Evolutionary conservation across 2,113 vertebrate genomes (phyloP), one percentile per base, ranked within the genome.

Genomic region (Holacanthus passer): DNA sequence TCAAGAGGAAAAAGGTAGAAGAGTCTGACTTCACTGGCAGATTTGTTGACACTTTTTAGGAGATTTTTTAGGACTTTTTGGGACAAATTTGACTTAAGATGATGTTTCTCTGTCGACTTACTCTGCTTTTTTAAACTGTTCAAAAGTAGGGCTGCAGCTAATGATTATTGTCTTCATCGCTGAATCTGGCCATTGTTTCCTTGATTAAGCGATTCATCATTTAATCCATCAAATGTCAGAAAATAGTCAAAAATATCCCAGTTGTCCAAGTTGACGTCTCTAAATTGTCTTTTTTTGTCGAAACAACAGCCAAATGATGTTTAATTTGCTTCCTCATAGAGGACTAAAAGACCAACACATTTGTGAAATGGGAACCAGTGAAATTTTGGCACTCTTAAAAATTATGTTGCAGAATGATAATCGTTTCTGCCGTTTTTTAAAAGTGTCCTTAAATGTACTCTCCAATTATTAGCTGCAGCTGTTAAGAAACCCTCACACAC

Each of bases 381-480:
- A 27, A 16, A 10, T n/a, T 24, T 24, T 24, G 50, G 50, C 10
- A 52, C 16, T n/a, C n/a, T n/a, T n/a, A n/a, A n/a, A n/a, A n/a
- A n/a, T n/a, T n/a, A n/a, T n/a, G n/a, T n/a, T n/a, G n/a, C n/a
- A n/a, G n/a, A n/a, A n/a, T n/a, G n/a, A 37, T 37, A 5, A 37
- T 37, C 35, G 20, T 39, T 73, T 65, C 11, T 27, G 48, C 10
- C 29, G 8, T 50, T 68, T 59, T 63, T 52, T 63, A 19, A 45
- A 76, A 41, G 37, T 66, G 35, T 29, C 48, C 20, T 56, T 32
- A 6, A 67, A 67, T 47, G 13, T 32, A 17, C 7, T 9, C 41
- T 72, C 24, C 8, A n/a, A 27, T 60, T 32, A 24, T 73, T 22
- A 63, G 17, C 31, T 39, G 43, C 70, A 29, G 76, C 53, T 68